Percentiles rank a stretch among this genome's conserved stretches.
phyloP scores from a whole-genome alignment of 2,888 invertebrate genomes.

The Globia sparganii region DNA sequence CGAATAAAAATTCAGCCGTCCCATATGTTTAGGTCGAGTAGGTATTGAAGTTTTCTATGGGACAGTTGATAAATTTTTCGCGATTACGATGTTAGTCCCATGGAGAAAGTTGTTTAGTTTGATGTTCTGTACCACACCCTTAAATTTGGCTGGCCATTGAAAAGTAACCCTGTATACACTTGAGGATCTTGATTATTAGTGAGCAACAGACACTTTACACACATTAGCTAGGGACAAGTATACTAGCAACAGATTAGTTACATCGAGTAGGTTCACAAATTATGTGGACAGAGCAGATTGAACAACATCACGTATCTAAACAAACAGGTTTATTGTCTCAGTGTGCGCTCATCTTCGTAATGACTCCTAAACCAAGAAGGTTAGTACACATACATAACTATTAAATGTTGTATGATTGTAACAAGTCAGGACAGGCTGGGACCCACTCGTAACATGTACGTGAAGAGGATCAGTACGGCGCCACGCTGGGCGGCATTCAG shows the following conservation, averaged over 20 bases:
- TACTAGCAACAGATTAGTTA: conserved; percentile 9
- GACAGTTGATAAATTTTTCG: too few relatives aligned
- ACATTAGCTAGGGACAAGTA: not conserved
- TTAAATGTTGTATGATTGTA: not conserved
- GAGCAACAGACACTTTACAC: not conserved
- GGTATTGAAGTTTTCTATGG: too few relatives aligned
- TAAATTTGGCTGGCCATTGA: too few relatives aligned
- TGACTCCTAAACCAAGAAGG: not conserved
- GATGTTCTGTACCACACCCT: too few relatives aligned
- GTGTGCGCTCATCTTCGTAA: conserved; percentile 35
- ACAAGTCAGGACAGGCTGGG: not conserved
- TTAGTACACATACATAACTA: not conserved
- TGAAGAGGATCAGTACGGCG: not conserved
- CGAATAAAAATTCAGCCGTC: too few relatives aligned
- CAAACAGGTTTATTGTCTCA: conserved; percentile 27
- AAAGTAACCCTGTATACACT: too few relatives aligned
- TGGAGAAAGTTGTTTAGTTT: too few relatives aligned
- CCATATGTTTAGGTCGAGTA: too few relatives aligned
- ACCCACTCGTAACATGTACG: not conserved
- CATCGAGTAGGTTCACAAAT: conserved; percentile 7
- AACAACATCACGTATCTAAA: not conserved
- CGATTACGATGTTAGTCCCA: too few relatives aligned
- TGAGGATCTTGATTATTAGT: too few relatives aligned
- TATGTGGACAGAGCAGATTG: conserved; percentile 49
- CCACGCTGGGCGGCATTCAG: too few relatives aligned